Base-by-base conservation (phyloP, 1,140 invertebrate species). In the Ericerus pela region DNA sequence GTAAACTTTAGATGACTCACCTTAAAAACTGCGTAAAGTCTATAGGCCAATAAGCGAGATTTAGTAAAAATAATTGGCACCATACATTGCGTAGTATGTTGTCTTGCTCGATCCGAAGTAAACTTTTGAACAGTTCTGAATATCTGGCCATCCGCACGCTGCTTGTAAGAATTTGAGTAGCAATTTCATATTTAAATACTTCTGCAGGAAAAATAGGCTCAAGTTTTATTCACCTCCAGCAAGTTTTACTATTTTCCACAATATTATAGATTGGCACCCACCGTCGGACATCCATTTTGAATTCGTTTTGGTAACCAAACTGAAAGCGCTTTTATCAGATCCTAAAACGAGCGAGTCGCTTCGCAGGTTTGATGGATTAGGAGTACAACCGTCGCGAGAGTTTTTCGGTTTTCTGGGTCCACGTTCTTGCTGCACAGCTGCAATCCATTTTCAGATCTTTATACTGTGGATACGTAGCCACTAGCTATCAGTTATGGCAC, bases 391-490 rank as follows among this genome's bases (percentile, higher is more conserved):
- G 16, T 47, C 26, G 4, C 41, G 41, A n/a, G 41, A 27, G 1
- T 18, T 55, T 4, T 53, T 58, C 1, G 56, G 69, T 62, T 72
- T 75, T 47, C 83, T 71, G 1, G 85, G 85, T 4, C 84, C 85
- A 56, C 85, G 68, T 67, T 87, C 85, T 68, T 85, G 80, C 70
- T 88, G 85, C 3, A 88, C 85, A 36, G 85, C 85, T 74, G 57
- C n/a, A n/a, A n/a, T n/a, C n/a, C n/a, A n/a, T n/a, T n/a, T n/a
- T n/a, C n/a, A n/a, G n/a, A n/a, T n/a, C n/a, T n/a, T n/a, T n/a
- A n/a, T n/a, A n/a, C n/a, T n/a, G n/a, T n/a, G n/a, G n/a, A n/a
- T n/a, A n/a, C n/a, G n/a, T n/a, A n/a, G n/a, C n/a, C n/a, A n/a
- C n/a, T n/a, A n/a, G n/a, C n/a, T n/a, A n/a, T n/a, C n/a, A n/a